Evolutionary conservation across 2,113 vertebrate genomes (phyloP).

Genomic region (Brachionichthys hirsutus): DNA sequence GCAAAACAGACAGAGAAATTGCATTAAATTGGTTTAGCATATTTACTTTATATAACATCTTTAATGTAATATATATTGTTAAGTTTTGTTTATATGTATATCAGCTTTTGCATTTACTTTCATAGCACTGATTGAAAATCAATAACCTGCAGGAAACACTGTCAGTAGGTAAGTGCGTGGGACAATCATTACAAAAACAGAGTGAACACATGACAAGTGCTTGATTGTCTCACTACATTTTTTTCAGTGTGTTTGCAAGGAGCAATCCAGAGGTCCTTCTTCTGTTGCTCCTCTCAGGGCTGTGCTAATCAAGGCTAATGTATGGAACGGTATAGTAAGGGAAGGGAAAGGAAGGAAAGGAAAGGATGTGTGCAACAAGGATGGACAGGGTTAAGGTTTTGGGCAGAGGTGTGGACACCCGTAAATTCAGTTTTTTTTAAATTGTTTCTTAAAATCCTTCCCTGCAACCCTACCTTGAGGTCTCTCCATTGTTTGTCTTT

Average conservation of each 20-base stretch:
- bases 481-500: slow-evolving; percentile 69
- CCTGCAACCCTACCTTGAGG: slow-evolving; percentile 74
- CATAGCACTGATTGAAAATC: slow-evolving; percentile 76
- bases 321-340: too few species aligned
- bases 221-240: slow-evolving; percentile 80
- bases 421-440: slow-evolving; percentile 53
- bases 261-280: slow-evolving; percentile 51
- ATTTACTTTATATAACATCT: slow-evolving; percentile 80
- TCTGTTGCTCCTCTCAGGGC: slow-evolving; percentile 55
- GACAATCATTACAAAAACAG: slow-evolving; percentile 75
- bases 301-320: slow-evolving; percentile 37
- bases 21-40: slow-evolving; percentile 79
- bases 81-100: slow-evolving; percentile 60
- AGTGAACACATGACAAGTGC: slow-evolving; percentile 75
- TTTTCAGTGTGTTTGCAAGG: slow-evolving; percentile 69
- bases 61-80: slow-evolving; percentile 74
- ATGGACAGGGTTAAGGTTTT: slow-evolving; percentile 33
- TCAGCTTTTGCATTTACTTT: slow-evolving; percentile 70
- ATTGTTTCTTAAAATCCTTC: slow-evolving; percentile 49
- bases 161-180: slow-evolving; percentile 68
- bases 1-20: slow-evolving; percentile 71
- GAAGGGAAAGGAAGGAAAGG: not conserved
- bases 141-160: slow-evolving; percentile 78
- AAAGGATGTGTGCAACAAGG: slow-evolving; percentile 12
- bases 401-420: slow-evolving; percentile 61